phyloP scores from a whole-genome alignment of 2,113 vertebrate species.

The Pterocles burchelli region DNA sequence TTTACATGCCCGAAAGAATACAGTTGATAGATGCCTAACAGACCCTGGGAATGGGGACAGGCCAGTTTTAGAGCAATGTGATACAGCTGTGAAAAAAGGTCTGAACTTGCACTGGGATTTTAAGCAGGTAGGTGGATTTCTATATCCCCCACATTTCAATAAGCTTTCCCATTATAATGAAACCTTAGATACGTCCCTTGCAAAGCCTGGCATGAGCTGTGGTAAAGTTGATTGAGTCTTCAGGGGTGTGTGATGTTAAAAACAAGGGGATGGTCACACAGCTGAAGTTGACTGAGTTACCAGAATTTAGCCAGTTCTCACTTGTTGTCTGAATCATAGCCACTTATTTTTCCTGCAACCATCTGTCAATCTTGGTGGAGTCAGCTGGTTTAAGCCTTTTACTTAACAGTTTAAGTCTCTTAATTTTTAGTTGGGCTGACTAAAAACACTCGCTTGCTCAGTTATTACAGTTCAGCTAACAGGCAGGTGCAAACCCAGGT shows the following conservation, averaged over 20 bases:
- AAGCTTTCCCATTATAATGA: neutral
- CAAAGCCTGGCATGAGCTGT: neutral
- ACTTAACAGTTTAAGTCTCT: neutral
- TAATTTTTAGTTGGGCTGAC: neutral
- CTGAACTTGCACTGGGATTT: slow-evolving; percentile 53
- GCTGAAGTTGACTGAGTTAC: neutral
- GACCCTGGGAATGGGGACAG: neutral
- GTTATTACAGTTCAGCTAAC: neutral
- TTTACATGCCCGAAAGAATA: neutral
- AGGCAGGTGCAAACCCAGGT: neutral
- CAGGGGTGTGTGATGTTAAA: neutral
- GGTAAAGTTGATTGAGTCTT: neutral
- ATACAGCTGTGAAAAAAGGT: neutral
- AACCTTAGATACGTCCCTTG: neutral
- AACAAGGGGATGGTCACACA: neutral
- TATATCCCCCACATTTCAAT: neutral
- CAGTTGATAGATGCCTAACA: neutral
- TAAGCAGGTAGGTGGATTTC: neutral
- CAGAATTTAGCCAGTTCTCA: neutral
- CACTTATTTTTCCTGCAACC: neutral
- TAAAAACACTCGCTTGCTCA: neutral
- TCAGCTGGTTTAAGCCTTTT: neutral
- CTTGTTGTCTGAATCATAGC: neutral
- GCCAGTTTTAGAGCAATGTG: slow-evolving; percentile 29
- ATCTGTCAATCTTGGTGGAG: neutral